phyloP scores from a whole-genome alignment of 2,888 invertebrate genomes.

The Eulithis testata region DNA sequence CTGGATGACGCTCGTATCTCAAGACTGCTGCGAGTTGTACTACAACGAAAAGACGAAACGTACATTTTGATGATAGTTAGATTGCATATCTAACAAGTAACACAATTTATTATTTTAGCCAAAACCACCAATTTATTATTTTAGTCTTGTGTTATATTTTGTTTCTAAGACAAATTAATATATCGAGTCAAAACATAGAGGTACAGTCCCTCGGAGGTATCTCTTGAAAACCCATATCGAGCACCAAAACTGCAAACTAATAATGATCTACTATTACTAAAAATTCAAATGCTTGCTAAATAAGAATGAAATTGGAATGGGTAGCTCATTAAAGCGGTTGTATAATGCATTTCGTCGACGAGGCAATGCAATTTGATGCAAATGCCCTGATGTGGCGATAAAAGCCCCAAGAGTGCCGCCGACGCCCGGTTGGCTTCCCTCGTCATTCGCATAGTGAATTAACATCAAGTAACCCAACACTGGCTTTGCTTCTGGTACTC shows the following conservation, averaged over 20 bases:
- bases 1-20: constrained; percentile 34
- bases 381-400: constrained; percentile 68
- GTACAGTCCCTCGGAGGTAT: too few species aligned
- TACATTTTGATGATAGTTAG: constrained; percentile 25
- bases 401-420: constrained; percentile 50
- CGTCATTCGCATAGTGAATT: constrained; percentile 29
- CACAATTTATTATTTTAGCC: background rate
- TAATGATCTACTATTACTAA: background rate
- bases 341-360: constrained; percentile 43
- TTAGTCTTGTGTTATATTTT: background rate
- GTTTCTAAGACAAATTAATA: too few species aligned
- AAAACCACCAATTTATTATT: background rate
- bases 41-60: constrained; percentile 29
- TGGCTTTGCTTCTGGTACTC: background rate
- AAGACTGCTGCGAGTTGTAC: constrained; percentile 34
- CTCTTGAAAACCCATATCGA: background rate
- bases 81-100: background rate
- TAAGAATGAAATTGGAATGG: constrained; percentile 31
- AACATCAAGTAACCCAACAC: constrained; percentile 24
- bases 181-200: too few species aligned
- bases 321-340: constrained; percentile 40
- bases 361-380: constrained; percentile 72
- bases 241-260: constrained; percentile 6
- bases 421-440: constrained; percentile 38
- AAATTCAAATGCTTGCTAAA: constrained; percentile 29